Evolutionary conservation across 2,113 vertebrate species (phyloP).

Genomic region (Corythaixoides concolor): DNA sequence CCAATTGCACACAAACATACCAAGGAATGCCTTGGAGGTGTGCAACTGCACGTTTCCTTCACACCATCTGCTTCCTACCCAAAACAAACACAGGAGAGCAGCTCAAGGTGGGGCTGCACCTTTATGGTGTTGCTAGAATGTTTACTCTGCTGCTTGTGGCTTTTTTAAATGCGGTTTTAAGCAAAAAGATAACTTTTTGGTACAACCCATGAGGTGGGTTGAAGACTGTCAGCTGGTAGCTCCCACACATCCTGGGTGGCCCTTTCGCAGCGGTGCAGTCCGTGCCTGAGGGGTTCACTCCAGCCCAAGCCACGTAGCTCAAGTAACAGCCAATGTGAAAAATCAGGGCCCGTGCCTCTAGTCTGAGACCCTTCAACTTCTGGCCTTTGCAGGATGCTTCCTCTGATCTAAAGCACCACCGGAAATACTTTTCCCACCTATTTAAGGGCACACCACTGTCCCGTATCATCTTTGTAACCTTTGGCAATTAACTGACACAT

Average conservation of each 20-base stretch:
- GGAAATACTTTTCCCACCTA: neutral
- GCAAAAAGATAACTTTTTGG: neutral
- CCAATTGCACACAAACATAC: neutral
- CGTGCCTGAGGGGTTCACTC: neutral
- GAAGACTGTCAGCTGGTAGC: neutral
- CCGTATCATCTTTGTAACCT: neutral
- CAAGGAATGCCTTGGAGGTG: neutral
- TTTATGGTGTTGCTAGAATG: neutral
- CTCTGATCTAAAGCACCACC: neutral
- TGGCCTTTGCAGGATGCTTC: neutral
- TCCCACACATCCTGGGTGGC: neutral
- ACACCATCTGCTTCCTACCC: neutral
- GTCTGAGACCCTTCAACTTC: neutral
- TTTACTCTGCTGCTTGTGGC: neutral
- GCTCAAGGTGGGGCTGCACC: neutral
- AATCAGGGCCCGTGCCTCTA: accelerated
- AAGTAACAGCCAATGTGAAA: neutral
- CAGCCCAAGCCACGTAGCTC: neutral
- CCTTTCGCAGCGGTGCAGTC: neutral
- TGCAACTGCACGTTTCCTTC: neutral
- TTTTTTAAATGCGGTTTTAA: neutral
- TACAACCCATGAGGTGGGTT: neutral
- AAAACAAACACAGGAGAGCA: neutral
- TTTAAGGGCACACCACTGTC: neutral
- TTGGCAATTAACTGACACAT: neutral